Evolutionary conservation across 2,113 vertebrate genomes (phyloP).

Genomic region (Drymodes brunneopygia): DNA sequence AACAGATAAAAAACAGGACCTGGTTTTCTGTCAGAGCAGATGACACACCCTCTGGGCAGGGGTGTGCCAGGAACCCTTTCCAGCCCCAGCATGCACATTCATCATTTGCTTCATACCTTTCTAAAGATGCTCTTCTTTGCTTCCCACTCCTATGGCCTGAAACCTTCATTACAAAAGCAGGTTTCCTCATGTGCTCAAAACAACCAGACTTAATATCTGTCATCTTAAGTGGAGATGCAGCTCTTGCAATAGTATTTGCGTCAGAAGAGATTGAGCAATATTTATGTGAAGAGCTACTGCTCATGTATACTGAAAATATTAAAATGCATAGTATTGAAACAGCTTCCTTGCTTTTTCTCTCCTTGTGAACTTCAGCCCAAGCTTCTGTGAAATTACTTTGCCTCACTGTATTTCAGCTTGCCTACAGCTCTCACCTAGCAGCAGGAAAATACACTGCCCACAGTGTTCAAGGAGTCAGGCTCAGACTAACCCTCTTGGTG

Average conservation of each 20-base stretch:
- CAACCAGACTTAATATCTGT: neutral
- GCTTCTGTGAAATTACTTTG: neutral
- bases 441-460: neutral
- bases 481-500: neutral
- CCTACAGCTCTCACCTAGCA: neutral
- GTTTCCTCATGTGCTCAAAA: neutral
- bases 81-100: neutral
- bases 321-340: neutral
- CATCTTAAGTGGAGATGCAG: neutral
- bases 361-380: neutral
- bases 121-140: neutral
- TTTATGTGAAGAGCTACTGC: neutral
- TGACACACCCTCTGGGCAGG: neutral
- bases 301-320: neutral
- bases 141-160: neutral
- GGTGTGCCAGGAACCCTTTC: neutral
- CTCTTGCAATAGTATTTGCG: neutral
- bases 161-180: neutral
- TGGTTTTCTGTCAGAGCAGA: neutral
- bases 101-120: neutral
- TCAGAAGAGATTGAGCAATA: neutral
- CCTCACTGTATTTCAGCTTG: neutral
- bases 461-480: neutral
- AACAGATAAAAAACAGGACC: fast-evolving
- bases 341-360: neutral